These are phyloP conservation scores for Sycophila sp. DNA, from an alignment of 1,140 invertebrate species.

Conservation along the genomic window DNA sequence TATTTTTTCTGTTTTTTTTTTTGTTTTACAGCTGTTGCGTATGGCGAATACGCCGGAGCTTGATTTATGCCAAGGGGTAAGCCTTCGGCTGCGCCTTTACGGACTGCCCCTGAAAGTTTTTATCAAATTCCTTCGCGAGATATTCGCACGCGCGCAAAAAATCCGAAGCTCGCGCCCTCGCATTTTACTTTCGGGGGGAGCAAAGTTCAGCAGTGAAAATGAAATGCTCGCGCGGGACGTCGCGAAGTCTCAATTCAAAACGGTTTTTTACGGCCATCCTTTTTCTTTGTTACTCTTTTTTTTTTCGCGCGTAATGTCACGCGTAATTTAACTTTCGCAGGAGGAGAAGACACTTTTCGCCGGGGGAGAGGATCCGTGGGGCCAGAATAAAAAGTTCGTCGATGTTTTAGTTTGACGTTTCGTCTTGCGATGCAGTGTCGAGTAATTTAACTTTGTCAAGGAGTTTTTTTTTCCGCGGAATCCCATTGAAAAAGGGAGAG, in stretches of 20 bases:
- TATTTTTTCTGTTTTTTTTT: too few relatives aligned
- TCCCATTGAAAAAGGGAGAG: background rate
- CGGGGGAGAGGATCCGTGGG: too few relatives aligned
- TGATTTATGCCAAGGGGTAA: too few relatives aligned
- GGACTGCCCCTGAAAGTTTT: too few relatives aligned
- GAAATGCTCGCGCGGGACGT: background rate
- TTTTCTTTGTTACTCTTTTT: too few relatives aligned
- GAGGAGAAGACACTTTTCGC: background rate
- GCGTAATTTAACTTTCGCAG: conserved; percentile 20
- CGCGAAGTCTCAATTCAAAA: conserved; percentile 4
- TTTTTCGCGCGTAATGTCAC: conserved; percentile 14
- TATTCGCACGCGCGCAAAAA: too few relatives aligned
- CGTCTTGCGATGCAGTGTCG: background rate
- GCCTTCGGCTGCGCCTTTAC: too few relatives aligned
- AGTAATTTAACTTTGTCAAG: conserved; percentile 15
- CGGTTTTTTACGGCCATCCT: too few relatives aligned
- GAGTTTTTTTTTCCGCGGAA: background rate
- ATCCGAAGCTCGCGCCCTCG: too few relatives aligned
- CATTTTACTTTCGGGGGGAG: background rate
- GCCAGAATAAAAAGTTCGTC: background rate
- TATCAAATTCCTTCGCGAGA: too few relatives aligned
- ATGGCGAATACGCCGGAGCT: too few relatives aligned
- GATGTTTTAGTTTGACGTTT: background rate
- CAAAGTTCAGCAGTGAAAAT: background rate
- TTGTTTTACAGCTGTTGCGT: too few relatives aligned